These are phyloP conservation scores for Platysternon megacephalum DNA, from an alignment of 2,113 vertebrate species.

Conservation along the genomic window DNA sequence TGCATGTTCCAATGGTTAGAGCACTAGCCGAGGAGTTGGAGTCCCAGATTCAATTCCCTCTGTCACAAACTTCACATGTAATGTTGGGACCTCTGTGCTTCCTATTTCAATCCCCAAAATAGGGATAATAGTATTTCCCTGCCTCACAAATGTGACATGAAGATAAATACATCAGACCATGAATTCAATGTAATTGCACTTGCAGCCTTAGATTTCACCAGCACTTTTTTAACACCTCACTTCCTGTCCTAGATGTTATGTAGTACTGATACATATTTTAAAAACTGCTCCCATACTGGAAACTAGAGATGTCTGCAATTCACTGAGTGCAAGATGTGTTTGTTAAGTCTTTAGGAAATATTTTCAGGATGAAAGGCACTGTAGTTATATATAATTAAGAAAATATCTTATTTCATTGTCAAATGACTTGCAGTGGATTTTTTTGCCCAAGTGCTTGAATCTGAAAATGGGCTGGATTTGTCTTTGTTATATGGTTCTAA, in stretches of 20 bases:
- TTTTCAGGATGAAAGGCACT: background rate
- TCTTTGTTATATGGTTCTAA: background rate
- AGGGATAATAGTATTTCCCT: background rate
- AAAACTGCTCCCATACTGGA: background rate
- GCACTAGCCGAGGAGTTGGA: too few relatives aligned
- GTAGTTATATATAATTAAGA: background rate
- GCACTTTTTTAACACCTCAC: background rate
- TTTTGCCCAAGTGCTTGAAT: background rate
- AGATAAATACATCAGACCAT: background rate
- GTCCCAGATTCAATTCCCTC: too few relatives aligned
- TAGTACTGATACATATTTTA: background rate
- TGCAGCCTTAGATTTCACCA: background rate
- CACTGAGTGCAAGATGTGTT: too few relatives aligned
- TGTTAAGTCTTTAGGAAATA: background rate
- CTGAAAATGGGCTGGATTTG: background rate
- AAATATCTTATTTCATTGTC: background rate
- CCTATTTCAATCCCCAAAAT: background rate
- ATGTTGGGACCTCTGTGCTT: too few relatives aligned
- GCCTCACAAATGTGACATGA: background rate
- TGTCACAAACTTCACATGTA: too few relatives aligned
- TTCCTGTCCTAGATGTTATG: background rate
- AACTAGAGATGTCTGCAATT: background rate
- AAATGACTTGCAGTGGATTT: background rate
- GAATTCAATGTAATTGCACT: background rate
- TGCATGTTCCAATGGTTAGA: too few relatives aligned